Evolutionary conservation across 2,797 vertebrate genomes (phyloP), one percentile per base, ranked within the genome.

Genomic region (Avahi laniger): DNA sequence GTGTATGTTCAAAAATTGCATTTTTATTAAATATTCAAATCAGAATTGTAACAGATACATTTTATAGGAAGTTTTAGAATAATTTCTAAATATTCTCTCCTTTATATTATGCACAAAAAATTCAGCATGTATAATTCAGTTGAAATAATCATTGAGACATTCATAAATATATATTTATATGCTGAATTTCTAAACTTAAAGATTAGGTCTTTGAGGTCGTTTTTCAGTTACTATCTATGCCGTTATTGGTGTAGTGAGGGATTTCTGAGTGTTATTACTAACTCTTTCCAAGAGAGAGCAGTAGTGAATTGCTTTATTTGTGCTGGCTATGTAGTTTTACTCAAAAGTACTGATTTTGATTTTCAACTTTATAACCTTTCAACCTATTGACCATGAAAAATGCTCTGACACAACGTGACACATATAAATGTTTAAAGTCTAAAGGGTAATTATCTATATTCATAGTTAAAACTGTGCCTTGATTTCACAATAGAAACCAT

Each of bases 401-500:
- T 98, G 97, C 97, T 98, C 97, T 98, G 98, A 98, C 98, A 98
- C 98, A 98, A 98, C 18, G n/a, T 98, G 98, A 98, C 98, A 99
- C 98, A 97, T 98, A 99, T 98, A 98, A 99, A 99, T 98, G 98
- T 98, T 99, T 99, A 98, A 99, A 98, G 98, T 98, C 98, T 97
- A 99, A 98, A 99, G 98, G 98, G 98, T 98, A 99, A 99, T 99
- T 99, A 99, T 99, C 98, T 98, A 98, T 98, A 98, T 98, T 99
- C 98, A 97, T 98, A 98, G 98, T 98, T 98, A 99, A 98, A 98
- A 98, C 98, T 98, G 96, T 98, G 98, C 97, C 98, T 98, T 99
- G 98, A 98, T 98, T 99, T 98, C 98, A 98, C 98, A 99, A 99
- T 99, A 98, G 98, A 98, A 99, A 99, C 98, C 99, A 99, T 98